Evolutionary conservation across 2,888 invertebrate species (phyloP).

Genomic region (Eupelmus urozonus): DNA sequence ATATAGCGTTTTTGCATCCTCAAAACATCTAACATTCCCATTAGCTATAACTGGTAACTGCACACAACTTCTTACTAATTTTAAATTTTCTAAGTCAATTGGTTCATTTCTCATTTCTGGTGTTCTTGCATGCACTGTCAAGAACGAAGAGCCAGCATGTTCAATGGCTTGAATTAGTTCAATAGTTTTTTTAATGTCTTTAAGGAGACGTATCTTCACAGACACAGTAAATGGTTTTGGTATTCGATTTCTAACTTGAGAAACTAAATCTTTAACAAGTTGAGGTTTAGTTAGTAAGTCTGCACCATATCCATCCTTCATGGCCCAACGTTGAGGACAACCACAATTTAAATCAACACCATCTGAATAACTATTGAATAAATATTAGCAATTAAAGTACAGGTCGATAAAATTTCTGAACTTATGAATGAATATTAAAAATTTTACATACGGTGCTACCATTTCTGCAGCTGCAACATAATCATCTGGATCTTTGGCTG

Average conservation of each 20-base stretch:
- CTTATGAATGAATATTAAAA: slow-evolving; percentile 14
- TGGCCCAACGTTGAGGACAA: slow-evolving; percentile 97
- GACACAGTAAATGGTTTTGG: slow-evolving; percentile 90
- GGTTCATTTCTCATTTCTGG: slow-evolving; percentile 88
- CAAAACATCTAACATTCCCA: slow-evolving; percentile 88
- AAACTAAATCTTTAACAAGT: slow-evolving; percentile 88
- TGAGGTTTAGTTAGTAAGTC: slow-evolving; percentile 90
- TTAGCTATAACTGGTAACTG: slow-evolving; percentile 93
- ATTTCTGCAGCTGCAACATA: slow-evolving; percentile 92
- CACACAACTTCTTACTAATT: slow-evolving; percentile 85
- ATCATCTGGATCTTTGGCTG: slow-evolving; percentile 89
- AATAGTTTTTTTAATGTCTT: slow-evolving; percentile 85
- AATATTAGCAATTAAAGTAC: slow-evolving; percentile 15
- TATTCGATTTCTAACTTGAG: slow-evolving; percentile 85
- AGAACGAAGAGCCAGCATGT: slow-evolving; percentile 90
- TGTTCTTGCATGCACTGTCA: slow-evolving; percentile 96
- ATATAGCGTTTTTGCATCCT: slow-evolving; percentile 85
- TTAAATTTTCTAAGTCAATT: slow-evolving; percentile 85
- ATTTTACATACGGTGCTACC: slow-evolving; percentile 83
- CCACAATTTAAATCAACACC: slow-evolving; percentile 99
- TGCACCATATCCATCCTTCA: slow-evolving; percentile 93
- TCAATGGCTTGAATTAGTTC: slow-evolving; percentile 89
- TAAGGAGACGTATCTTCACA: slow-evolving; percentile 91
- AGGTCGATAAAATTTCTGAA: slow-evolving; percentile 20
- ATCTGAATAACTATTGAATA: slow-evolving; percentile 83